phyloP scores from a whole-genome alignment of 2,797 vertebrate species.

The Lepilemur ruficaudatus region DNA sequence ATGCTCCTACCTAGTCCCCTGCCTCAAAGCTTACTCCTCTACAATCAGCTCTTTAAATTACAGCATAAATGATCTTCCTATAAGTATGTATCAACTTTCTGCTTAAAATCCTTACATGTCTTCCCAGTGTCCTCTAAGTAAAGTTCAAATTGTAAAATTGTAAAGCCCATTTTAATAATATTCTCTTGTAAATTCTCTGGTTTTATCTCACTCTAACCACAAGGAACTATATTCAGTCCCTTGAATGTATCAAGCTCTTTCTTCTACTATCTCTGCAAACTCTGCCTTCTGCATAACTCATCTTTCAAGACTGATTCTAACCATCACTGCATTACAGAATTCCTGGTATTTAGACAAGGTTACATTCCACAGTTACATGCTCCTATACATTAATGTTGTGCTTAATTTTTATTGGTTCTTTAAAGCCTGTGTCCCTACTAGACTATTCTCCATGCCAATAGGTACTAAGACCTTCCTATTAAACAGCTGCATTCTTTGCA shows the following conservation, averaged over 20 bases:
- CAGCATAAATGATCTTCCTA: background rate
- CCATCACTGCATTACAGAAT: background rate
- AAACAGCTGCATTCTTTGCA: background rate
- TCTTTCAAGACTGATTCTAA: background rate
- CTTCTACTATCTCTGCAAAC: background rate
- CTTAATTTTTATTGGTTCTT: background rate
- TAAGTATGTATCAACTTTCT: background rate
- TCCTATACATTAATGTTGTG: background rate
- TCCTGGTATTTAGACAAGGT: background rate
- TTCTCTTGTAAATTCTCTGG: background rate
- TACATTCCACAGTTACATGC: background rate
- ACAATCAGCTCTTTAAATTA: background rate
- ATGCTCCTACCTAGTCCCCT: background rate
- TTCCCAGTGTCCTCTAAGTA: background rate
- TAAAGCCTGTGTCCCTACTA: background rate
- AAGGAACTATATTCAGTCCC: background rate
- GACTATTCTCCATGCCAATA: background rate
- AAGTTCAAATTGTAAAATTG: background rate
- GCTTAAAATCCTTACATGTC: background rate
- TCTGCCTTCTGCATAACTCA: background rate
- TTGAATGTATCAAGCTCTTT: background rate
- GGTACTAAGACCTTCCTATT: background rate
- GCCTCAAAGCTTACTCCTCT: background rate
- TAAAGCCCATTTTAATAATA: background rate
- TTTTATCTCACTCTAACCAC: background rate